Conservation (phyloP, 2,888 invertebrate species). For the Neelides folsomi region DNA sequence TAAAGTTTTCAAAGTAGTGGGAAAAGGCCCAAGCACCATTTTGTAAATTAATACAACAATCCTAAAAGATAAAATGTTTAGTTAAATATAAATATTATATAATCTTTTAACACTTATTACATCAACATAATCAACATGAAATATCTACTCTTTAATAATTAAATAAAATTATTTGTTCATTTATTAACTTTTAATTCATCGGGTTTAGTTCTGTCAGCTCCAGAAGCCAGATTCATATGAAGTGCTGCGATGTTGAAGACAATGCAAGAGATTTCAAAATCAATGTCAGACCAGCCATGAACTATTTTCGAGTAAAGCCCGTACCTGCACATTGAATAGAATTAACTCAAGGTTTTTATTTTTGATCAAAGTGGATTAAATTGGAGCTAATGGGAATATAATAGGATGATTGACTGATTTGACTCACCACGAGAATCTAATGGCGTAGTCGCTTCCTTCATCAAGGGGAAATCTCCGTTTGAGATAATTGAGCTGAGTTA, state of each 20-base stretch:
- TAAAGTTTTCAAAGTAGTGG: conserved; percentile 57
- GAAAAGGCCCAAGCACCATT: conserved; percentile 93
- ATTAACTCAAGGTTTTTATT: no score
- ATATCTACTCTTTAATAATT: no score
- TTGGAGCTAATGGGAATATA: no score
- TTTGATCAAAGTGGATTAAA: no score
- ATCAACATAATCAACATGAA: no score
- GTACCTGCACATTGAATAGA: conserved; percentile 46
- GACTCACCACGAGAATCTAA: conserved; percentile 55
- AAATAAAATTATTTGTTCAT: no score
- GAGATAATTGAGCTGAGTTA: conserved; percentile 80
- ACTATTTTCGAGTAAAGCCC: conserved; percentile 62
- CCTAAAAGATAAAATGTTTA: no score
- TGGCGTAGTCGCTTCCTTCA: conserved; percentile 56
- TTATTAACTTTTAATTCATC: conserved; percentile 73
- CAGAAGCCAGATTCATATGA: conserved; percentile 73
- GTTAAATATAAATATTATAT: no score
- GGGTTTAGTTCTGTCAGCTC: conserved; percentile 62
- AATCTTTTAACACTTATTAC: no score
- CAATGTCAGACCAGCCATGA: conserved; percentile 56
- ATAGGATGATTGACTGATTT: no score
- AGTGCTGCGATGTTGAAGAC: conserved; percentile 88
- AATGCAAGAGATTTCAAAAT: conserved; percentile 78
- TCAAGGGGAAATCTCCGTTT: conserved; percentile 83
- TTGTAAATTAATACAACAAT: conserved; percentile 87